Percentiles rank a stretch among this genome's conserved stretches.
Evolutionary conservation across 2,888 invertebrate species (phyloP).

Genomic region (Amphipoea oculea): DNA sequence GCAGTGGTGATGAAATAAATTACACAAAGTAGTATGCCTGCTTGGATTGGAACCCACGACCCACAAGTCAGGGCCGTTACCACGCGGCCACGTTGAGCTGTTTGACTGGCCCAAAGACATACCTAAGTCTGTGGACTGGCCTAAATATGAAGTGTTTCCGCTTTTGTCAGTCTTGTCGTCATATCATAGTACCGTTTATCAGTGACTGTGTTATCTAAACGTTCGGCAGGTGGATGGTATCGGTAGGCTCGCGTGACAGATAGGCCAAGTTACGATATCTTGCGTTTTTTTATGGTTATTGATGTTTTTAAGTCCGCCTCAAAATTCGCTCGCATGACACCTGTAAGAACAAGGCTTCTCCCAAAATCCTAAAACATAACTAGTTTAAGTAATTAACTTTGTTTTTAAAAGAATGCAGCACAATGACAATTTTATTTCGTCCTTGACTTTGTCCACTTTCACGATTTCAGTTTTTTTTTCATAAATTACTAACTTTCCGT

Average conservation of each 20-base stretch:
- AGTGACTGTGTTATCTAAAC: conserved; percentile 28
- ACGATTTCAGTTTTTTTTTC: background rate
- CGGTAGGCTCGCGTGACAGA: conserved; percentile 42
- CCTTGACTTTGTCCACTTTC: background rate
- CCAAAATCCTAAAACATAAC: background rate
- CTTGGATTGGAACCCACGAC: too few relatives aligned
- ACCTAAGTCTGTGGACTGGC: background rate
- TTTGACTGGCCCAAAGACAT: background rate
- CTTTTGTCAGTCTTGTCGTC: background rate
- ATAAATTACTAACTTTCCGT: too few relatives aligned
- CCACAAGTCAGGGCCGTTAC: too few relatives aligned
- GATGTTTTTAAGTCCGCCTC: conserved; percentile 5
- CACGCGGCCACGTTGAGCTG: too few relatives aligned
- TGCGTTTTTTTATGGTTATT: conserved; percentile 34
- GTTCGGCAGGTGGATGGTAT: conserved; percentile 28
- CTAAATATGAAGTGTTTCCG: conserved; percentile 10
- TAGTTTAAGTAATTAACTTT: background rate
- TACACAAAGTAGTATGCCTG: too few relatives aligned
- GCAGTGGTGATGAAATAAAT: too few relatives aligned
- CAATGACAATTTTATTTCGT: background rate
- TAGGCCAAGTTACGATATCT: conserved; percentile 12
- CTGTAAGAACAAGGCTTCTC: background rate
- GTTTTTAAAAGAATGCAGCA: too few relatives aligned
- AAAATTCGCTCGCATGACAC: background rate
- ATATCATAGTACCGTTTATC: conserved; percentile 17